Evolutionary conservation across 2,113 vertebrate species (phyloP), one percentile per base, ranked within the genome.

Genomic region (Psilopogon haemacephalus): DNA sequence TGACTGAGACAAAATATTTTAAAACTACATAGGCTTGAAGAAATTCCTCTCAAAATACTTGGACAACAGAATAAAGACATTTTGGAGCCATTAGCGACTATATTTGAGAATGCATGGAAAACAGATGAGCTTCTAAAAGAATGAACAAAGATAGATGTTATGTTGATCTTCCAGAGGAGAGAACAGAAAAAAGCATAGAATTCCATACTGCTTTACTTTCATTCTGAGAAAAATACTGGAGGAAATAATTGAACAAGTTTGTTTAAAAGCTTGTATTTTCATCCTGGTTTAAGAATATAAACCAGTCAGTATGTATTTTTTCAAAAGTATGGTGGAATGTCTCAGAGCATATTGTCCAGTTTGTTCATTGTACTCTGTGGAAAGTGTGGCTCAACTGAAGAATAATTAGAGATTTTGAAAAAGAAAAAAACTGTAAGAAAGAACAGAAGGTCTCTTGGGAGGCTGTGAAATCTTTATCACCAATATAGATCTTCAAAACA

Each of bases 401-500:
- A 95, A 95, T 96, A 96, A 96, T 96, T 96, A 96, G 88, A 95
- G 94, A 83, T 91, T 88, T 95, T 24, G 48, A 91, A 85, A 87
- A 94, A n/a, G n/a, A 96, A 96, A 95, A 95, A 94, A 88, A 83
- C 89, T 88, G 91, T 88, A 94, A 95, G 93, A 84, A 94, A 91
- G 95, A 96, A 96, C 95, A 96, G 94, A 96, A 96, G 95, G 95
- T 95, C 94, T 72, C 90, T 95, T 88, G 82, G 89, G 93, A 96
- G 95, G 95, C 95, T 96, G 95, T 95, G 95, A 96, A 96, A 96
- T 95, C 94, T 96, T 95, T 96, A 96, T 94, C 94, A 95, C 95
- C 95, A 95, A 96, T 96, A 96, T 96, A 96, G 95, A 95, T 94
- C 94, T 96, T 95, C 95, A 95, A 95, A 96, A 95, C 94, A 96